These are phyloP conservation scores for Heliocidaris tuberculata DNA, from an alignment of 35 echinoderm and acorn worm species.

Conservation along the genomic window DNA sequence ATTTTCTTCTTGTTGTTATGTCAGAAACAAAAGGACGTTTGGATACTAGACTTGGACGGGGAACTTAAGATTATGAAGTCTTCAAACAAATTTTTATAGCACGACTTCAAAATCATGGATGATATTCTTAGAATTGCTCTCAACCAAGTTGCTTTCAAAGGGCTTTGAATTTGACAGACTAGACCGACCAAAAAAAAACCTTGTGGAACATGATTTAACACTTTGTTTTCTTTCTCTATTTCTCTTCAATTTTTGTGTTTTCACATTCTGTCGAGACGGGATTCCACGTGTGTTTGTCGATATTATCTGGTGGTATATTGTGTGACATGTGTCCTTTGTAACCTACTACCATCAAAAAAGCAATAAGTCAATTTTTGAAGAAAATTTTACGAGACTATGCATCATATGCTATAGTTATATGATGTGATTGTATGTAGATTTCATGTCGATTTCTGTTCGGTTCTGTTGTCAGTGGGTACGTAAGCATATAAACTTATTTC, in stretches of 20 bases:
- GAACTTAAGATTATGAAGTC: background rate
- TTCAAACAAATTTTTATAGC: background rate
- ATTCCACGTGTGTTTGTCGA: constrained; percentile 18
- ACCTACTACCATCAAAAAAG: constrained; percentile 42
- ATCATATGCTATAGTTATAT: constrained; percentile 39
- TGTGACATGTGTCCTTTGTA: constrained; percentile 33
- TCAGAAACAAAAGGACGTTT: constrained; percentile 10
- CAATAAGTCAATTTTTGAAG: constrained; percentile 45
- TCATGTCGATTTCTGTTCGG: background rate
- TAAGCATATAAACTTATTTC: background rate
- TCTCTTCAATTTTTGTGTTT: background rate
- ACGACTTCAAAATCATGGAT: background rate
- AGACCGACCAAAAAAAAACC: too few species aligned
- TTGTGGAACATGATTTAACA: background rate
- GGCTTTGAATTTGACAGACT: background rate
- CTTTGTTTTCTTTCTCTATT: background rate
- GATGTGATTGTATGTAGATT: constrained; percentile 20
- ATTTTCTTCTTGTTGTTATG: background rate
- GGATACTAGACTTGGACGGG: background rate
- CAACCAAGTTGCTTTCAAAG: background rate
- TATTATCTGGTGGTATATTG: constrained; percentile 3
- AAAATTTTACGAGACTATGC: constrained; percentile 32
- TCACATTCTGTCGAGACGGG: background rate
- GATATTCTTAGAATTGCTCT: background rate
- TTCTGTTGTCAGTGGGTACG: background rate